A percentile compares a stretch with the other conserved stretches of the same genome.
phyloP scores from a whole-genome alignment of 1,140 invertebrate genomes.

The Rhopalosiphum maidis region DNA sequence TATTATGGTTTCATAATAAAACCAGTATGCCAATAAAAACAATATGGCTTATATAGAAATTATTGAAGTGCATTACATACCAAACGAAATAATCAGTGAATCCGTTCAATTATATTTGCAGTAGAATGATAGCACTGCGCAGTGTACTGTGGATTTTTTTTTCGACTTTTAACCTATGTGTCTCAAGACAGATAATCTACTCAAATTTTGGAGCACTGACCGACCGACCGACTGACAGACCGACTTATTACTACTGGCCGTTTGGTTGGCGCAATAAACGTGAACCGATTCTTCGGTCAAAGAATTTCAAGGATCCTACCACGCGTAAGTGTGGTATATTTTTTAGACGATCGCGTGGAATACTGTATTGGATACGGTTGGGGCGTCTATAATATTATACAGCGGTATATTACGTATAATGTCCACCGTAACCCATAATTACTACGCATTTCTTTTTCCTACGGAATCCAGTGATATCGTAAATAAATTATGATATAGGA shows the following conservation, averaged over 20 bases:
- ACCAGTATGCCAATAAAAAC: background rate
- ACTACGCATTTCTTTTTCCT: background rate
- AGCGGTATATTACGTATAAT: background rate
- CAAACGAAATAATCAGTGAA: background rate
- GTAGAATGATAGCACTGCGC: no score
- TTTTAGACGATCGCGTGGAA: conserved; percentile 51
- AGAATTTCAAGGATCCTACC: background rate
- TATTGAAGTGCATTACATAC: background rate
- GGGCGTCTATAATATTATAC: background rate
- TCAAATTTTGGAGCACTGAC: background rate
- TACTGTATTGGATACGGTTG: conserved; percentile 50
- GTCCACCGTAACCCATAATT: conserved; percentile 38
- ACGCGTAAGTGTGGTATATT: background rate
- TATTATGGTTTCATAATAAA: background rate
- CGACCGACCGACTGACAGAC: background rate
- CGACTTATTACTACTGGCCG: background rate
- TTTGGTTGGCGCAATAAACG: no score
- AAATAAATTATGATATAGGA: conserved; percentile 38
- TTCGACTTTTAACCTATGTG: background rate
- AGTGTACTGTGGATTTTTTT: background rate
- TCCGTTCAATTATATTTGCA: background rate
- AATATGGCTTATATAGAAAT: background rate
- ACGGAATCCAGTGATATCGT: background rate
- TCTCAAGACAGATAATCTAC: background rate
- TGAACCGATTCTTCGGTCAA: background rate